Evolutionary conservation across 2,888 invertebrate genomes (phyloP).

Genomic region (Melangyna quadrimaculata): DNA sequence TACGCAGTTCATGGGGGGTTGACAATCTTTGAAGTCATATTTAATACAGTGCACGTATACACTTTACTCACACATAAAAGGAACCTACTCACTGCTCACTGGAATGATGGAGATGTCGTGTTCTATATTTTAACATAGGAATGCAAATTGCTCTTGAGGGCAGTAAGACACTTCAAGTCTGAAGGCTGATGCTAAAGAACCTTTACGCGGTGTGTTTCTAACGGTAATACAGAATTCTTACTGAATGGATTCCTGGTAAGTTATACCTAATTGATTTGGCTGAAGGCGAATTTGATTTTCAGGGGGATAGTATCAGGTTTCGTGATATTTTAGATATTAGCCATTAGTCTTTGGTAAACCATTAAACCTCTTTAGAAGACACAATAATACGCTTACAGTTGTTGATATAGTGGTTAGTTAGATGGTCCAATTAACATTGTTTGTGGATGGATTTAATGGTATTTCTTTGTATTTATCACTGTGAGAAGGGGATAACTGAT

Average conservation of each 20-base stretch:
- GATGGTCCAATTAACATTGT: neutral
- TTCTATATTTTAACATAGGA: neutral
- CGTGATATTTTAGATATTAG: neutral
- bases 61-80: neutral
- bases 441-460: neutral
- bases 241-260: neutral
- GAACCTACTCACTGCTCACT: neutral
- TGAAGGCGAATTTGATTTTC: neutral
- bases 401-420: neutral
- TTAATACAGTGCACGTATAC: neutral
- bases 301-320: neutral
- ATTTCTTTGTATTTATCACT: neutral
- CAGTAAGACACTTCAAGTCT: neutral
- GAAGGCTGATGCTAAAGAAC: neutral
- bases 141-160: neutral
- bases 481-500: neutral
- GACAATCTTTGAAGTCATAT: neutral
- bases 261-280: slow-evolving; percentile 9
- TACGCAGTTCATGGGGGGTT: slow-evolving; percentile 12
- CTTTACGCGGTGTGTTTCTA: neutral
- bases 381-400: neutral
- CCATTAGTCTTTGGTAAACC: neutral
- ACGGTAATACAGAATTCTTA: neutral
- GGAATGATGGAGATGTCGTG: neutral
- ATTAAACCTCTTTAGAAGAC: neutral